phyloP scores from a whole-genome alignment of 2,797 vertebrate genomes.

The Ateles fusciceps region DNA sequence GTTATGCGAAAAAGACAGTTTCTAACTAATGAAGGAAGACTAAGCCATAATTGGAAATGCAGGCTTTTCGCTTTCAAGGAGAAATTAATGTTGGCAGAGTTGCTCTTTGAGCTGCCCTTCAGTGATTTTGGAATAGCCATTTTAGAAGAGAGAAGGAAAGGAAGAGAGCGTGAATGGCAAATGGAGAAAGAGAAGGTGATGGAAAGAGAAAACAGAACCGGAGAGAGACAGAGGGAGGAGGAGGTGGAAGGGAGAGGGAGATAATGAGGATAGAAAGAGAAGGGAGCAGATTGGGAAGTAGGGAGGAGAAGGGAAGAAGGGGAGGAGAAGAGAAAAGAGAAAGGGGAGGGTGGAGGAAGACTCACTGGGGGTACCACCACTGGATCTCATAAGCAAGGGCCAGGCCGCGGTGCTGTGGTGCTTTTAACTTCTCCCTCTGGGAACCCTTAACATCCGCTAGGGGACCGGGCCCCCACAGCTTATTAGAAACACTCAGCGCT shows the following conservation, averaged over 20 bases:
- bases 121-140: not conserved
- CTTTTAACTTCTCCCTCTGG: not conserved
- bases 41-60: not conserved
- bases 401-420: accelerated
- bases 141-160: not conserved
- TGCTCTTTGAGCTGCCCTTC: not conserved
- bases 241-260: not conserved
- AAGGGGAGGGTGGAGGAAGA: not conserved
- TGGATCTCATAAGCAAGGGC: accelerated
- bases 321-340: no score
- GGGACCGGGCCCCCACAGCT: accelerated
- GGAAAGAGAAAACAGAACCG: not conserved
- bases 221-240: accelerated
- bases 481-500: not conserved
- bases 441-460: not conserved
- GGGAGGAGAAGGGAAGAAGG: accelerated
- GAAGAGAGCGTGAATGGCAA: not conserved
- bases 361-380: accelerated
- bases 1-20: not conserved
- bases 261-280: not conserved
- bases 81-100: not conserved
- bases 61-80: conserved; percentile 21
- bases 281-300: accelerated
- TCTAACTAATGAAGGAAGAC: not conserved
- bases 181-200: not conserved